phyloP scores from a whole-genome alignment of 2,113 vertebrate species.

The Toxotes chatareus region DNA sequence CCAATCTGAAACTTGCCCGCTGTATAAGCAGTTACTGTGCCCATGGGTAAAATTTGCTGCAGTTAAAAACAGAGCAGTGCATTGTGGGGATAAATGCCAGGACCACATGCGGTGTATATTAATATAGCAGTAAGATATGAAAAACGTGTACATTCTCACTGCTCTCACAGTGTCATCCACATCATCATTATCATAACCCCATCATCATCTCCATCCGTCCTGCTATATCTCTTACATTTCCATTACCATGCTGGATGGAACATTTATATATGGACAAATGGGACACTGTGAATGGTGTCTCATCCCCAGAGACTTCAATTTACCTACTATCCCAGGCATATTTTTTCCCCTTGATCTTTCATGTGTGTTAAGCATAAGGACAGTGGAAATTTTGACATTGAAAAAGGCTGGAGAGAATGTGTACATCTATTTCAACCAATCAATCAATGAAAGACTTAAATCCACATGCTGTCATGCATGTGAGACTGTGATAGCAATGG shows the following conservation, averaged over 20 bases:
- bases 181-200: not conserved
- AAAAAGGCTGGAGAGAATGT: not conserved
- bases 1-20: conserved; percentile 54
- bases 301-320: not conserved
- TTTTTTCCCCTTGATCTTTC: not conserved
- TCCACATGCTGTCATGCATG: conserved; percentile 10
- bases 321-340: not conserved
- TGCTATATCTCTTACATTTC: not conserved
- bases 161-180: not conserved
- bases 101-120: conserved; percentile 22
- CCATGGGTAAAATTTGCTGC: conserved; percentile 49
- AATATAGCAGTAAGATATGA: conserved; percentile 25
- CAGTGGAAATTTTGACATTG: not conserved
- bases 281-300: not conserved
- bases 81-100: conserved; percentile 35
- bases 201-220: not conserved
- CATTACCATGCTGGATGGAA: not conserved
- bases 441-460: conserved; percentile 9
- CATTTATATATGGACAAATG: not conserved
- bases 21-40: conserved; percentile 58
- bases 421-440: not conserved
- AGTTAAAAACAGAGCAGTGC: conserved; percentile 57
- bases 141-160: conserved; percentile 1
- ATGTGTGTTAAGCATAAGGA: not conserved
- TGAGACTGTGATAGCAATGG: not conserved